These are phyloP conservation scores for Ferrisia virgata DNA, from an alignment of 2,888 invertebrate genomes.

Conservation along the genomic window DNA sequence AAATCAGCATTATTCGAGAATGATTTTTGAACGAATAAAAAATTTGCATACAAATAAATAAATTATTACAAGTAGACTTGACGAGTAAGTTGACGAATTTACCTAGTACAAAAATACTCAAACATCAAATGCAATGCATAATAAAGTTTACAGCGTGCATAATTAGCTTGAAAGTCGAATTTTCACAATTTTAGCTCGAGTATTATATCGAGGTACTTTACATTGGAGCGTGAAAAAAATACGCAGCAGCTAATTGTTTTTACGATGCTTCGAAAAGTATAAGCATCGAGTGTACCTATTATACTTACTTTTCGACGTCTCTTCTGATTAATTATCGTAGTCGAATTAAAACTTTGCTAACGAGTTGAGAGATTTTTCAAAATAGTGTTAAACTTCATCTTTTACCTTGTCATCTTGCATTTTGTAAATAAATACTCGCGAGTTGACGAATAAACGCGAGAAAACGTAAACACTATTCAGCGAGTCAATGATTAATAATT, in stretches of 20 bases:
- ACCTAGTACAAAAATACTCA: no score
- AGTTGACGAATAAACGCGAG: neutral
- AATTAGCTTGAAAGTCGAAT: neutral
- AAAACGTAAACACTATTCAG: no score
- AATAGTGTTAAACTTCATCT: neutral
- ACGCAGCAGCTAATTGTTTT: neutral
- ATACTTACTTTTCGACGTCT: neutral
- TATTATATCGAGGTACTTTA: neutral
- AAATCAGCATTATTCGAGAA: no score
- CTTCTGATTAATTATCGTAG: neutral
- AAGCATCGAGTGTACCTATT: no score
- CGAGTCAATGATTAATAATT: neutral
- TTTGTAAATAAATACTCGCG: neutral
- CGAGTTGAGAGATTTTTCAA: conserved; percentile 4
- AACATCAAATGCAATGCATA: no score
- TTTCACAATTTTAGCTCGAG: neutral
- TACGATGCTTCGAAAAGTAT: neutral
- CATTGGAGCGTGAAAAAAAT: neutral
- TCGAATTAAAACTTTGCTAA: neutral
- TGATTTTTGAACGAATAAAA: no score
- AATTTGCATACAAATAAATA: no score
- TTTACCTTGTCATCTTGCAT: neutral
- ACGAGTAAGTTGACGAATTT: no score
- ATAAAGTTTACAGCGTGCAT: neutral
- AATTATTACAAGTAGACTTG: no score